Evolutionary conservation across 2,888 invertebrate genomes (phyloP), one percentile per base, ranked within the genome.

Genomic region (Napeogenes inachia): DNA sequence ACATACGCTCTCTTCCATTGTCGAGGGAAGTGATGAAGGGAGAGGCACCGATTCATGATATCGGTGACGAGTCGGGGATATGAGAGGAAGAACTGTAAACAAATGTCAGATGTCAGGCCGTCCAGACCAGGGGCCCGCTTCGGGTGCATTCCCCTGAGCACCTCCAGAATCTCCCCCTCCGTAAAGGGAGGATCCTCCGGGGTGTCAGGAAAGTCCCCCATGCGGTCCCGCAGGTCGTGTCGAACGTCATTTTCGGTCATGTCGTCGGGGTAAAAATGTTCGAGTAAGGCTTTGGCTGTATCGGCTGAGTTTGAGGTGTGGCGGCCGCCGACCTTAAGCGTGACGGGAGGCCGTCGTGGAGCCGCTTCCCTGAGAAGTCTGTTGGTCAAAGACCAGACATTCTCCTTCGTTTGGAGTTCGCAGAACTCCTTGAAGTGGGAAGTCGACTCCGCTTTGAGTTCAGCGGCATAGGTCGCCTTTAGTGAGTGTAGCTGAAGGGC

Each of bases 181-280:
- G 21, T 56, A 35, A 42, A 57, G 46, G 50, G 56, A 35, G 13
- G 33, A 0, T 72, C 69, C 0, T 69, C 70, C 2, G 71, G 67
- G 13, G 54, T 13, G 13, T 54, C 45, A 38, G 45, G 54, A n/a
- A 53, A 30, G 10, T n/a, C 30, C n/a, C 12, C 3, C 35, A 33
- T n/a, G 53, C 6, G n/a, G 21, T 42, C 54, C 10, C 53, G 12
- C 21, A 3, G 61, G 64, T 57, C 0, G 56, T 55, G 8, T 70
- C 69, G 2, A 45, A 38, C 10, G 21, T 46, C 30, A 0, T 59
- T 63, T 1, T 38, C n/a, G 3, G 42, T 60, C 0, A 13, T 21
- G 21, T 21, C 21, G 21, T 21, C 21, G 21, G 21, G 21, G 21
- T 21, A 21, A 21, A 21, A 21, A 21, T 21, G 21, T 0, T 21